These are phyloP conservation scores for Oscheius sp. DNA, from an alignment of 2,888 invertebrate species.

Conservation along the genomic window DNA sequence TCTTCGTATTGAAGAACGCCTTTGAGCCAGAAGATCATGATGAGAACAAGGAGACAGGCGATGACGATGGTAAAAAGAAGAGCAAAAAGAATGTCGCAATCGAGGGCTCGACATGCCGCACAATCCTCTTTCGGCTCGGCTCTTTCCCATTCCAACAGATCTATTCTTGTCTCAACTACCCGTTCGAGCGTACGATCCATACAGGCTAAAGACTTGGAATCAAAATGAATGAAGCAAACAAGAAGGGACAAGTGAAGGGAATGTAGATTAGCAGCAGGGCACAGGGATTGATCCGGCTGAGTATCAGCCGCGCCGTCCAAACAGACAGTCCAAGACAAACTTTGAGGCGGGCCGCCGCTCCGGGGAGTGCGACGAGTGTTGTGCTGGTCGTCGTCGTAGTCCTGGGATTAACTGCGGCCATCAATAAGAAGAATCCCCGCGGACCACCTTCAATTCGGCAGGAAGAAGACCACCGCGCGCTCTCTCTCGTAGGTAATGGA, in stretches of 20 bases:
- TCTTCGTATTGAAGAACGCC: conserved; percentile 70
- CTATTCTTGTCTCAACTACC: conserved; percentile 67
- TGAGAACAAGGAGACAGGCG: conserved; percentile 68
- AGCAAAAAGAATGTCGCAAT: conserved; percentile 73
- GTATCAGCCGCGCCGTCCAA: conserved; percentile 29
- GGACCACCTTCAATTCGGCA: conserved; percentile 23
- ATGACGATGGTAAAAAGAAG: conserved; percentile 70
- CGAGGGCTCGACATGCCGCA: conserved; percentile 68
- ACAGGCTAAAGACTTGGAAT: conserved; percentile 9
- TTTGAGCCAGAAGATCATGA: conserved; percentile 72
- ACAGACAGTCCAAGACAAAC: conserved; percentile 31
- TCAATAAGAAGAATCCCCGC: conserved; percentile 34
- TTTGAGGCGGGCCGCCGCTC: neutral
- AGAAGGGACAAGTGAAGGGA: conserved; percentile 18
- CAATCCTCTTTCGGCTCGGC: conserved; percentile 63
- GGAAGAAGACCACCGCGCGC: conserved; percentile 13
- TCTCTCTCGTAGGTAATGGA: neutral
- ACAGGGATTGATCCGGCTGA: conserved; percentile 31
- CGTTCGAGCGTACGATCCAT: conserved; percentile 59
- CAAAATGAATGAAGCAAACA: conserved; percentile 21
- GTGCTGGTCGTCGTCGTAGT: neutral
- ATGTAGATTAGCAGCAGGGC: conserved; percentile 12
- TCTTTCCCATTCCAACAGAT: conserved; percentile 62
- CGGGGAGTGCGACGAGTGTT: conserved; percentile 13
- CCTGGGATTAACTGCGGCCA: conserved; percentile 29